Base-by-base conservation (phyloP, 1,140 invertebrate species). In the Brachionus paranguensis region DNA sequence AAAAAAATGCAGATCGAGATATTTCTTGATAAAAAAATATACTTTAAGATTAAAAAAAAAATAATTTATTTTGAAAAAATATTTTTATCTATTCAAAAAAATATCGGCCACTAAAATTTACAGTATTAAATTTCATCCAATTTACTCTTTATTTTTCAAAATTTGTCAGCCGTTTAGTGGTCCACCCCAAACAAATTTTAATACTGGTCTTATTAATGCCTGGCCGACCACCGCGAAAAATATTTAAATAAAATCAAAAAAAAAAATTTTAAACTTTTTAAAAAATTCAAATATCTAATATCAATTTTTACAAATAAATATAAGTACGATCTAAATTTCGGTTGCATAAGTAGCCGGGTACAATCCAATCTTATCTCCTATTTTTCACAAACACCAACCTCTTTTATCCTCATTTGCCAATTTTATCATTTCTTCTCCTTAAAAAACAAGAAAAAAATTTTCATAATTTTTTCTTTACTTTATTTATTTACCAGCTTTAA, bases 371-470 rank as follows among this genome's bases (percentile, higher is more conserved):
- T 93, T 91, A 0, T 95, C 96, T 87, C 96, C 94, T 90, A 96
- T 96, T 86, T 95, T 92, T 76, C 96, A 96, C 90, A 96, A 97
- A 90, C 96, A 98, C 97, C 97, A 99, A 33, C 97, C 97, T 90
- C 98, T 96, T 88, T 98, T 96, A 88, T 99, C 96, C 90, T 98
- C 95, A 88, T 97, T 96, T 90, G 97, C 95, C 78, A 99, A 89
- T 90, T 98, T 98, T 87, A 96, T 95, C 89, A 99, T 98, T 86
- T 95, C 89, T 86, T 99, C 97, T 88, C 96, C 96, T 98, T 89
- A 92, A 92, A 84, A 83, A 85, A 85, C 86, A 85, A 84, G 53
- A 85, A 7, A 72, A 84, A 86, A 8, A 2, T 65, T 41, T n/a
- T 70, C 12, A 45, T 3, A 3, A 64, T 27, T 24, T 64, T 64